Percentiles rank a stretch among this genome's conserved stretches.
phyloP scores from a whole-genome alignment of 2,113 vertebrate genomes.

The Urocolius indicus region DNA sequence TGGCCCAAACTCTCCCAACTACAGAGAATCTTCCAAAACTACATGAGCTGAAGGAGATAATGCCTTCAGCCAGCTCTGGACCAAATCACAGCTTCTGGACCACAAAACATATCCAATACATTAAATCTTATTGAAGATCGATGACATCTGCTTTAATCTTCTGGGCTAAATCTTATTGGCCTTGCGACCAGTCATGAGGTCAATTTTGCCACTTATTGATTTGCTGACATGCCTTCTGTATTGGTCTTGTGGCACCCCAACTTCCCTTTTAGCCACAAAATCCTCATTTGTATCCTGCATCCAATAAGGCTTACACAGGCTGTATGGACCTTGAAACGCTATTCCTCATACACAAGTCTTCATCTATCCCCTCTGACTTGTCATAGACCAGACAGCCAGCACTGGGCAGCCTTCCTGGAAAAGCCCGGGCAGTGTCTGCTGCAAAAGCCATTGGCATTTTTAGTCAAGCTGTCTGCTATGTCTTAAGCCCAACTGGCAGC shows the following conservation, averaged over 20 bases:
- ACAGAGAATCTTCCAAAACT: not conserved
- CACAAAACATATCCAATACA: not conserved
- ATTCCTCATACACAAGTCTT: not conserved
- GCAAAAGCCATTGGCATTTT: not conserved
- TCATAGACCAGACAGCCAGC: rapidly evolving
- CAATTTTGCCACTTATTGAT: not conserved
- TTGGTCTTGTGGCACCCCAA: not conserved
- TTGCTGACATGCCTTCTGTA: not conserved
- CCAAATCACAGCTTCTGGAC: not conserved
- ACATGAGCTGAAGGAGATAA: not conserved
- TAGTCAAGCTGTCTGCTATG: not conserved
- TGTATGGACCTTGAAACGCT: not conserved
- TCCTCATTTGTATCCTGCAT: not conserved
- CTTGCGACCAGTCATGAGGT: not conserved
- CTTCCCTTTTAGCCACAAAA: not conserved
- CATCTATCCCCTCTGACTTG: not conserved
- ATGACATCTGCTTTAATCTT: not conserved
- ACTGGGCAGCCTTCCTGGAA: not conserved
- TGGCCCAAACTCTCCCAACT: not conserved
- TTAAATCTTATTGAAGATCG: not conserved
- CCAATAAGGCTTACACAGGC: not conserved
- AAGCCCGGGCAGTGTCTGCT: not conserved
- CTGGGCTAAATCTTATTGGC: not conserved
- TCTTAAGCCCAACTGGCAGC: no score
- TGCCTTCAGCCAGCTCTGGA: not conserved